Conservation (phyloP, 2,113 vertebrate species). For the Eclectus roratus region DNA sequence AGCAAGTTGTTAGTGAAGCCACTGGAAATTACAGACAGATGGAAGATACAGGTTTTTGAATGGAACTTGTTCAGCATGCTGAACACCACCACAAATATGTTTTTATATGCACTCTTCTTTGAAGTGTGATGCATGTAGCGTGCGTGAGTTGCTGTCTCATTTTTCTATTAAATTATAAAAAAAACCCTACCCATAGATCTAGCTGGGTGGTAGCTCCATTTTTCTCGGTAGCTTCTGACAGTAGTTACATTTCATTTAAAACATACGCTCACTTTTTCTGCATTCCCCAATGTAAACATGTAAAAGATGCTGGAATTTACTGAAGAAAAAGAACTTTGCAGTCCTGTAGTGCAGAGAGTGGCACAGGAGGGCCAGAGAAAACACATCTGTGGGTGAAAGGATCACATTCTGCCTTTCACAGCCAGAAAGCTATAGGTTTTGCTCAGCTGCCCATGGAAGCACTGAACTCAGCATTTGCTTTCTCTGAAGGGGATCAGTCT, state of each 20-base stretch:
- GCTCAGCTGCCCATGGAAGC: not conserved
- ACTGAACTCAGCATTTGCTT: not conserved
- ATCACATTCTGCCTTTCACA: not conserved
- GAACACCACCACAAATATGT: conserved; percentile 45
- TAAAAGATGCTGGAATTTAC: conserved; percentile 38
- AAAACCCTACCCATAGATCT: not conserved
- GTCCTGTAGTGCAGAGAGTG: not conserved
- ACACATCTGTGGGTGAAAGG: conserved; percentile 3
- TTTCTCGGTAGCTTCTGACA: conserved; percentile 52
- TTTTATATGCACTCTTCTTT: not conserved
- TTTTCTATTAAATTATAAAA: conserved; percentile 56
- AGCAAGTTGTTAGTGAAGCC: conserved; percentile 12
- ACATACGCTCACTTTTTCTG: conserved; percentile 26
- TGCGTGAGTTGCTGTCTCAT: conserved; percentile 41
- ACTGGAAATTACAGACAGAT: conserved; percentile 51
- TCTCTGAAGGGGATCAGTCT: not conserved
- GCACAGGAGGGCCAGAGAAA: conserved; percentile 35
- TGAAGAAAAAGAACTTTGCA: conserved; percentile 29
- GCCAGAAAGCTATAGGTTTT: not conserved
- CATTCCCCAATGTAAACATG: conserved; percentile 41
- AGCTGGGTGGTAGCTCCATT: conserved; percentile 38
- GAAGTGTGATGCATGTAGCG: conserved; percentile 48
- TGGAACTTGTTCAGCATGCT: conserved; percentile 14
- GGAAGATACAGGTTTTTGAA: conserved; percentile 51
- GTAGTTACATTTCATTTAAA: conserved; percentile 62